phyloP scores from a whole-genome alignment of 35 echinoderm and acorn worm genomes.

The Acanthaster planci region DNA sequence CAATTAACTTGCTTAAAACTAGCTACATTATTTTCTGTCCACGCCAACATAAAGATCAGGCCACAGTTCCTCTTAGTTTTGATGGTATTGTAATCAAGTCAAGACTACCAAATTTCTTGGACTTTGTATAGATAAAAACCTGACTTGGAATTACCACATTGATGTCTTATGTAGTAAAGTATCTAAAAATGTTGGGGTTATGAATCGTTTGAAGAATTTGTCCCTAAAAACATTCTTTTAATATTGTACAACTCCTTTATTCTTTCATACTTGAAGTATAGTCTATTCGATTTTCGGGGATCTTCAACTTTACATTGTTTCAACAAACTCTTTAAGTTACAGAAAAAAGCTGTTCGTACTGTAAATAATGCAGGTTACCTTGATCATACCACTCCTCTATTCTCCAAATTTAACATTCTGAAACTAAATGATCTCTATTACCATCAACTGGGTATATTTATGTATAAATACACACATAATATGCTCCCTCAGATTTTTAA shows the following conservation, averaged over 20 bases:
- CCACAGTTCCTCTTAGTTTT: neutral
- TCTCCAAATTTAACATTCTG: neutral
- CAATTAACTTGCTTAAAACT: neutral
- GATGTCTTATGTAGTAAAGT: no score
- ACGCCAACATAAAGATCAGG: neutral
- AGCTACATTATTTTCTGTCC: neutral
- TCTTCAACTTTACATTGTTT: no score
- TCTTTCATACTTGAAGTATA: neutral
- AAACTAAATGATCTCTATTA: constrained; percentile 7
- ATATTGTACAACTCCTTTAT: neutral
- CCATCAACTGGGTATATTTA: neutral
- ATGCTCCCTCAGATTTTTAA: neutral
- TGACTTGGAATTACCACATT: no score
- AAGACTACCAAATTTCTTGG: neutral
- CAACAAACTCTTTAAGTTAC: neutral
- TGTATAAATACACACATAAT: neutral
- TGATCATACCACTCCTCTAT: neutral
- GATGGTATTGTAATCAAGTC: constrained; percentile 9
- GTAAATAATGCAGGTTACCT: no score
- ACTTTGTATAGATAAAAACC: neutral
- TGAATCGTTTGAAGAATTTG: neutral
- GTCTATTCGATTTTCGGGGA: neutral
- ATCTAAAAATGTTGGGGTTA: constrained; percentile 5
- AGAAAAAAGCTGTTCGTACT: neutral
- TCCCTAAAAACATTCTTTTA: neutral